Evolutionary conservation across 2,113 vertebrate species (phyloP).

Genomic region (Plectropomus leopardus): DNA sequence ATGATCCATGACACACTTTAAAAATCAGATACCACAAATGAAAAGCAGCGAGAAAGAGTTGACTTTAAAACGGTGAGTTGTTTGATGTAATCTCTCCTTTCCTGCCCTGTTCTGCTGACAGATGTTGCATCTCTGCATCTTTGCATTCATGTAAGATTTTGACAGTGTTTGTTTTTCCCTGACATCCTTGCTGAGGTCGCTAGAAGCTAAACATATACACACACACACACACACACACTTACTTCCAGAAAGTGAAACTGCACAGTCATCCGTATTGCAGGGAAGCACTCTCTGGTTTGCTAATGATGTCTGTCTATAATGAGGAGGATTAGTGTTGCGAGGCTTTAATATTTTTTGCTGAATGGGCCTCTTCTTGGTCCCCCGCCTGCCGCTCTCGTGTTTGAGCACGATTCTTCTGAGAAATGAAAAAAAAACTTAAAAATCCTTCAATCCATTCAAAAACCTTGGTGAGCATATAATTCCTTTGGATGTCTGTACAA

Average conservation of each 20-base stretch:
- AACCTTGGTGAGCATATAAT: slow-evolving; percentile 45
- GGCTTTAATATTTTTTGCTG: slow-evolving; percentile 75
- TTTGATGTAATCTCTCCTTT: slow-evolving; percentile 22
- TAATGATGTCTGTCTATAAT: slow-evolving; percentile 79
- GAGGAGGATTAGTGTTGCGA: slow-evolving; percentile 71
- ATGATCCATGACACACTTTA: slow-evolving; percentile 34
- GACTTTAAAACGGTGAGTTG: slow-evolving; percentile 16
- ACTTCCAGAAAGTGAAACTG: slow-evolving; percentile 49
- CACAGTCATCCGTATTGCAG: slow-evolving; percentile 65
- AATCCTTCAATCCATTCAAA: slow-evolving; percentile 42
- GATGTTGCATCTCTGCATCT: slow-evolving; percentile 40
- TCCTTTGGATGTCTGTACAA: slow-evolving; percentile 43
- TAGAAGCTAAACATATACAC: slow-evolving; percentile 40
- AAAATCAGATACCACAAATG: slow-evolving; percentile 21
- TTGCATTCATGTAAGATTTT: slow-evolving; percentile 29
- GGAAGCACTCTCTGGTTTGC: slow-evolving; percentile 57
- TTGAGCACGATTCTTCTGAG: slow-evolving; percentile 38
- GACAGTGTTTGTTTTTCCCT: slow-evolving; percentile 50
- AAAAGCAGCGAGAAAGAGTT: slow-evolving; percentile 8
- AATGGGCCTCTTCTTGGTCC: slow-evolving; percentile 61
- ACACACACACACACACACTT: slow-evolving; percentile 8
- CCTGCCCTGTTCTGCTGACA: slow-evolving; percentile 38
- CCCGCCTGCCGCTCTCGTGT: slow-evolving; percentile 27
- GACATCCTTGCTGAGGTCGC: slow-evolving; percentile 50
- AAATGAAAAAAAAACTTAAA: neutral